Percentiles rank a stretch among this genome's conserved stretches.
These are phyloP conservation scores for Mesopsocus fuscifrons DNA, from an alignment of 2,888 invertebrate genomes.

Conservation along the genomic window DNA sequence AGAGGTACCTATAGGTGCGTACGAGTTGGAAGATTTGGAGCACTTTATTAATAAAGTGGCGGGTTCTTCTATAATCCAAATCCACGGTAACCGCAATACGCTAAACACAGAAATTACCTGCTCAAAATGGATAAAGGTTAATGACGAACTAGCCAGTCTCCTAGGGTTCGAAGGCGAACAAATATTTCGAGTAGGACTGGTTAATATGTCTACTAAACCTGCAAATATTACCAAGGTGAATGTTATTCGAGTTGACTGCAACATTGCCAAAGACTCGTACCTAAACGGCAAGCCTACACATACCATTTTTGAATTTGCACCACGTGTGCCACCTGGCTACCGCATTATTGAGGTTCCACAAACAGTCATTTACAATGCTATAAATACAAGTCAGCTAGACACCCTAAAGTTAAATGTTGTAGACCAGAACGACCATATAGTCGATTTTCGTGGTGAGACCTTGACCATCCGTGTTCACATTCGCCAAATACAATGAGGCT, in stretches of 20 bases:
- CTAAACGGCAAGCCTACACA: constrained; percentile 18
- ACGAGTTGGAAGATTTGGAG: constrained; percentile 21
- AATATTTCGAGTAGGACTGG: no score
- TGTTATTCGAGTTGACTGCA: constrained; percentile 19
- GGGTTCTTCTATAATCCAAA: not conserved
- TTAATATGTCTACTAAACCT: no score
- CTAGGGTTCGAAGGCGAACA: constrained; percentile 18
- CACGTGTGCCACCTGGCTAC: constrained; percentile 21
- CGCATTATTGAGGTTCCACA: constrained; percentile 21
- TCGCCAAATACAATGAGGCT: no score
- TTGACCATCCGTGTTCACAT: constrained; percentile 20
- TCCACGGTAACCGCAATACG: constrained; percentile 19
- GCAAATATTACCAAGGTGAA: constrained; percentile 21
- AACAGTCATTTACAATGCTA: constrained; percentile 22
- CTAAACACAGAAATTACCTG: constrained; percentile 18
- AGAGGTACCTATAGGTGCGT: constrained; percentile 19
- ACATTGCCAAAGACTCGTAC: constrained; percentile 20
- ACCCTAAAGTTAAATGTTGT: constrained; percentile 19
- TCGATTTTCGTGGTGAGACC: constrained; percentile 21
- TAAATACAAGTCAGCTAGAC: constrained; percentile 13
- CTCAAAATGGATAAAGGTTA: no score
- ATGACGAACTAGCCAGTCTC: no score
- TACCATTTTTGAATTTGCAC: no score
- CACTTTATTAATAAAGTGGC: constrained; percentile 13
- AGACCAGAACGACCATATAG: constrained; percentile 20